Evolutionary conservation across 2,888 invertebrate species (phyloP).

Genomic region (Archaeoteleia sp.): DNA sequence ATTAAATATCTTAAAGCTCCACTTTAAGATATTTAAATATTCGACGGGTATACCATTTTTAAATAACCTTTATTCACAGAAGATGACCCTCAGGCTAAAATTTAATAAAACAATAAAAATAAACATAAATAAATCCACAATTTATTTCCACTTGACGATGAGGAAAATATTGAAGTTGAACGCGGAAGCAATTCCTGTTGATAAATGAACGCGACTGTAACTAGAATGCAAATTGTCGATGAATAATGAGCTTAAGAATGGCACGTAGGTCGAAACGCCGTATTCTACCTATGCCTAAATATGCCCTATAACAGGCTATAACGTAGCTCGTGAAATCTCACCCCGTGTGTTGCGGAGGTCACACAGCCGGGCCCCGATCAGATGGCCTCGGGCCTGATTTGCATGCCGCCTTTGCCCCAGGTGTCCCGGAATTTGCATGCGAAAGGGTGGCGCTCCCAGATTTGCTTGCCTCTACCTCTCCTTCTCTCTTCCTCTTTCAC

Average conservation of each 20-base stretch:
- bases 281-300: neutral
- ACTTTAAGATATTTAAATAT: too few species aligned
- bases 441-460: conserved; percentile 70
- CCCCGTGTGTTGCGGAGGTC: conserved; percentile 27
- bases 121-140: too few species aligned
- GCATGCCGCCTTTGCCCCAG: conserved; percentile 73
- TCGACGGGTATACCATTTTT: too few species aligned
- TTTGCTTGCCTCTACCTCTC: conserved; percentile 54
- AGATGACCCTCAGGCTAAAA: too few species aligned
- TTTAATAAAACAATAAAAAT: too few species aligned
- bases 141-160: too few species aligned
- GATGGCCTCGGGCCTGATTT: conserved; percentile 68
- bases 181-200: conserved; percentile 12
- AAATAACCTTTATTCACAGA: too few species aligned
- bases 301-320: neutral
- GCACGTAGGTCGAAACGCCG: neutral
- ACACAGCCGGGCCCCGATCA: conserved; percentile 55
- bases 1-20: too few species aligned
- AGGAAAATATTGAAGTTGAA: neutral
- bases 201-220: conserved; percentile 21
- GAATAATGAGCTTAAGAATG: conserved; percentile 29
- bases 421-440: conserved; percentile 74
- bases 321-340: conserved; percentile 18
- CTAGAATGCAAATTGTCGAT: conserved; percentile 26
- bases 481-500: conserved; percentile 44